Conservation (phyloP, 2,113 vertebrate species). For the Copsychus sechellarum region DNA sequence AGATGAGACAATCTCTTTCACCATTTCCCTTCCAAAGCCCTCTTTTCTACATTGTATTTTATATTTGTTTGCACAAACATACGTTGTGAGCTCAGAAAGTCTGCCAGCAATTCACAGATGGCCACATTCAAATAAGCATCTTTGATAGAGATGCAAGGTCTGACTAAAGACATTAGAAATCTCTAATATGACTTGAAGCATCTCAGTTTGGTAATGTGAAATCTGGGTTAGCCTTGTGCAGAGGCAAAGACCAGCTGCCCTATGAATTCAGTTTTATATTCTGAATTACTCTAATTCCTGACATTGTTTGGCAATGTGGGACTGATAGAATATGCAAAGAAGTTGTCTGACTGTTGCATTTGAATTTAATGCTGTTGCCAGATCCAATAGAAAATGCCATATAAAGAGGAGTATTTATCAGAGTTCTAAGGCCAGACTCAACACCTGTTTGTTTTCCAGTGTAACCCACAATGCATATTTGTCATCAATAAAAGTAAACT, state of each 20-base stretch:
- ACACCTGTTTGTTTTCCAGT: neutral
- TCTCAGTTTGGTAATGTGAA: neutral
- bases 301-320: neutral
- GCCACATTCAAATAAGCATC: neutral
- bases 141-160: neutral
- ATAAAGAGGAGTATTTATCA: neutral
- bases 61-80: neutral
- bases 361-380: neutral
- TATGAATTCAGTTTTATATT: neutral
- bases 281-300: neutral
- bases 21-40: neutral
- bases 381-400: neutral
- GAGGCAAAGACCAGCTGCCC: neutral
- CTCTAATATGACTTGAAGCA: neutral
- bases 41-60: neutral
- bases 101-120: neutral
- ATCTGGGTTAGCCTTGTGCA: neutral
- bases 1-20: neutral
- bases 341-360: neutral
- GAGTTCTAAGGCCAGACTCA: neutral
- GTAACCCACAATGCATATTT: neutral
- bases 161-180: neutral
- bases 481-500: neutral
- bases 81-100: neutral
- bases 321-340: neutral